phyloP scores from a whole-genome alignment of 2,888 invertebrate genomes.

The Linnaemya tessellans region DNA sequence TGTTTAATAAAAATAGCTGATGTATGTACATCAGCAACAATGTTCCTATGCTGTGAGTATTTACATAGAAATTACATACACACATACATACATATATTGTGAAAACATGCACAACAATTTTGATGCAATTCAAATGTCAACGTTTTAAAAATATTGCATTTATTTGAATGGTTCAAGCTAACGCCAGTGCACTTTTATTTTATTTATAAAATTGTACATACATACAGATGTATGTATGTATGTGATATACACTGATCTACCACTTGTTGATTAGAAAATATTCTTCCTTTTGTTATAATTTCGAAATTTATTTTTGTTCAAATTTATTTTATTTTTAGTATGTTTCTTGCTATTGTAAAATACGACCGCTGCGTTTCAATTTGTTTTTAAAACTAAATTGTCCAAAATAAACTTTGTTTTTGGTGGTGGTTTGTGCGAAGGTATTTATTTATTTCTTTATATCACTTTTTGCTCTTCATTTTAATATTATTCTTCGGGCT shows the following conservation, averaged over 20 bases:
- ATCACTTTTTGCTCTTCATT: conserved; percentile 46
- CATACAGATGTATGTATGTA: no score
- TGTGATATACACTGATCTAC: conserved; percentile 3
- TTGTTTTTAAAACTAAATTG: conserved; percentile 69
- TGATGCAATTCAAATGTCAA: conserved; percentile 60
- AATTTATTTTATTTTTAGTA: conserved; percentile 17
- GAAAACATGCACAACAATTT: neutral
- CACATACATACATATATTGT: neutral
- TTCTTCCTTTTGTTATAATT: conserved; percentile 35
- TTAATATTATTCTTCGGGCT: conserved; percentile 31
- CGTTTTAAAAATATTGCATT: conserved; percentile 60
- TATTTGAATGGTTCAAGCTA: conserved; percentile 18
- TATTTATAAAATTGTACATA: conserved; percentile 26
- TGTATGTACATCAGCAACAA: neutral
- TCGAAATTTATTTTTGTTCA: conserved; percentile 34
- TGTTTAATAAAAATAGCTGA: conserved; percentile 1
- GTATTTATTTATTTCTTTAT: conserved; percentile 59
- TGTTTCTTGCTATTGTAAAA: conserved; percentile 35
- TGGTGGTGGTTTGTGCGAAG: conserved; percentile 65
- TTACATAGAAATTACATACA: neutral
- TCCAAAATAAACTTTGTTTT: conserved; percentile 62
- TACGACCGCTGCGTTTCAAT: conserved; percentile 67
- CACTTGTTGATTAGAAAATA: conserved; percentile 49
- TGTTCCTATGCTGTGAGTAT: neutral
- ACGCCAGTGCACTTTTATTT: conserved; percentile 24